Evolutionary conservation across 2,797 vertebrate genomes (phyloP).

Genomic region (Capromys pilorides): DNA sequence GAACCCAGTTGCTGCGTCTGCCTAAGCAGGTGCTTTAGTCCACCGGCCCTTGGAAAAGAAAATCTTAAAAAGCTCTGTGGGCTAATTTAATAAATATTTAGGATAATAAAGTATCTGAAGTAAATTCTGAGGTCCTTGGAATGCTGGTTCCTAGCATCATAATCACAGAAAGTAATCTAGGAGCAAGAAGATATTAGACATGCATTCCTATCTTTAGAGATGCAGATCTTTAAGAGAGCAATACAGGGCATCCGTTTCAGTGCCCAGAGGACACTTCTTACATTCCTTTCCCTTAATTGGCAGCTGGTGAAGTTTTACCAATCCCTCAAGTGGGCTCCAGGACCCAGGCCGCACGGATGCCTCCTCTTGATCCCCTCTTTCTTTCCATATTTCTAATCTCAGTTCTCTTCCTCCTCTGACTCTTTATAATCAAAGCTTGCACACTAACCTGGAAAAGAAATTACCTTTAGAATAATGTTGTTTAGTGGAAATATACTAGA

Average conservation of each 20-base stretch:
- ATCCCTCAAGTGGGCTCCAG: not conserved
- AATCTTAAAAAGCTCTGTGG: not conserved
- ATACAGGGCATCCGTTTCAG: not conserved
- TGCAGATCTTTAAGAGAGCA: conserved; percentile 23
- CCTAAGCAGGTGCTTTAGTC: too few species aligned
- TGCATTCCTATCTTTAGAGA: conserved; percentile 28
- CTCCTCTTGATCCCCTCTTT: not conserved
- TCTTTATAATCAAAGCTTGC: not conserved
- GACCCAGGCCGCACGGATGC: not conserved
- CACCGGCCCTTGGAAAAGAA: not conserved
- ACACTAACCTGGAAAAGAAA: conserved; percentile 18
- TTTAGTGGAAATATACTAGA: not conserved
- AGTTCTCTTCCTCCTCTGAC: not conserved
- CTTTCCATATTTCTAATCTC: not conserved
- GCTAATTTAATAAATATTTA: conserved; percentile 40
- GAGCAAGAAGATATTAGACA: conserved; percentile 53
- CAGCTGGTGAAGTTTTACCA: conserved; percentile 4
- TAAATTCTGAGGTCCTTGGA: not conserved
- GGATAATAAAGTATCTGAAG: conserved; percentile 38
- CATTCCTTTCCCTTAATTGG: conserved; percentile 3
- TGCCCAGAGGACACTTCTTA: not conserved
- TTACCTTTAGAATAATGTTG: not conserved
- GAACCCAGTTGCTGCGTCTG: too few species aligned
- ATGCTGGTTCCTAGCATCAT: conserved; percentile 41
- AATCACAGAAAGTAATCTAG: conserved; percentile 9